Percentiles rank a stretch among this genome's conserved stretches.
Conservation (phyloP, 2,797 vertebrate genomes). For the Phyllotis vaccarum region DNA sequence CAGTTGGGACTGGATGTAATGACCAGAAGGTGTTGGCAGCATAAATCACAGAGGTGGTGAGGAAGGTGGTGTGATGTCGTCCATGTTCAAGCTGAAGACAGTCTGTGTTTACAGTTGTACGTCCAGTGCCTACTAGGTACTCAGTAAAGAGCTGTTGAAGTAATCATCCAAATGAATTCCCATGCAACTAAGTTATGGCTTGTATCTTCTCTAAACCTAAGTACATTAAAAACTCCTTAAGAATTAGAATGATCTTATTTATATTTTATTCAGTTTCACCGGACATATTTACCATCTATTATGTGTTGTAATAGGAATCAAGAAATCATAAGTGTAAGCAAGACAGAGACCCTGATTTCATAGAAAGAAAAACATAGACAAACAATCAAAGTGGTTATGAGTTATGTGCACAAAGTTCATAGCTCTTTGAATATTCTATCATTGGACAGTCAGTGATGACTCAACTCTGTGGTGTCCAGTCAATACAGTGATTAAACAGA, state of each 20-base stretch:
- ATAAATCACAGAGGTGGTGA: neutral
- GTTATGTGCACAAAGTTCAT: neutral
- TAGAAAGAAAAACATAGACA: neutral
- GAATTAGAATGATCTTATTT: neutral
- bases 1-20: neutral
- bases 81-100: neutral
- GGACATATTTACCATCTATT: neutral
- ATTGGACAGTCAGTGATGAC: neutral
- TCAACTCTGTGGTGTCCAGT: neutral
- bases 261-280: constrained; percentile 1
- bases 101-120: neutral
- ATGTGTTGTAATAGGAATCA: neutral
- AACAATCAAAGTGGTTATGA: neutral
- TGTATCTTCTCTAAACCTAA: neutral
- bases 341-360: neutral
- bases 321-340: constrained; percentile 24
- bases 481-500: neutral
- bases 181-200: neutral
- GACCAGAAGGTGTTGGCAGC: neutral
- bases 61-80: neutral
- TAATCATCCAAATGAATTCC: neutral
- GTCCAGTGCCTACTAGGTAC: too few relatives aligned
- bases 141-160: neutral
- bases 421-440: neutral
- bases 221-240: neutral